Evolutionary conservation across 2,888 invertebrate genomes (phyloP), one percentile per base, ranked within the genome.

Genomic region (Polydrusus tereticollis): DNA sequence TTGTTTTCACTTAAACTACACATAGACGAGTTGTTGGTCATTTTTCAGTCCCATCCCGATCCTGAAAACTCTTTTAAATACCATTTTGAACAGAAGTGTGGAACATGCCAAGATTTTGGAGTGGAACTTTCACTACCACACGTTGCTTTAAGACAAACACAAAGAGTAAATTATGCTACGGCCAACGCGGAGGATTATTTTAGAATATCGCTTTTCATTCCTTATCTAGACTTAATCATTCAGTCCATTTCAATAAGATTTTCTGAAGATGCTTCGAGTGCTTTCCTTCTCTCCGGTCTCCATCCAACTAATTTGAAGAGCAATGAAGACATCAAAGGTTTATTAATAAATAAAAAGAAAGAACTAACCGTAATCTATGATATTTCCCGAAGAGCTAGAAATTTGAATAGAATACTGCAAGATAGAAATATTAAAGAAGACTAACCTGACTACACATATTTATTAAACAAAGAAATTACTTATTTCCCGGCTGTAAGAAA

Each of bases 221-320:
- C 63, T 6, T 63, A 63, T 63, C 8, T 63, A 18, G 63, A 63
- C 18, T 63, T 47, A 16, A 10, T 63, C 8, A 63, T 63, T 26
- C 43, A 43, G 23, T 63, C 63, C 26, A 45, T 63, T 45, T 45
- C 45, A 14, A 21, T 45, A 14, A 7, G 63, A 45, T 63, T 47
- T 33, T 63, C 63, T 43, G 62, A 62, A 16, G 62, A 62, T n/a
- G 23, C 41, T 7, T 43, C 21, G 29, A 43, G 8, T 20, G 62
- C 45, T 43, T 62, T 62, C 43, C n/a, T 41, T 16, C 62, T 62
- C 8, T 62, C 16, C 8, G 29, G 20, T 6, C 14, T 58, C 10
- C 58, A 58, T 58, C 58, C 58, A 33, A 7, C 20, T n/a, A 18
- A 20, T 21, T 6, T 52, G 52, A 58, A 33, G 36, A 33, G 14